A percentile compares a stretch with the other conserved stretches of the same genome.
These are phyloP conservation scores for Liodrosophila aerea DNA, from an alignment of 2,888 invertebrate genomes.

Conservation along the genomic window DNA sequence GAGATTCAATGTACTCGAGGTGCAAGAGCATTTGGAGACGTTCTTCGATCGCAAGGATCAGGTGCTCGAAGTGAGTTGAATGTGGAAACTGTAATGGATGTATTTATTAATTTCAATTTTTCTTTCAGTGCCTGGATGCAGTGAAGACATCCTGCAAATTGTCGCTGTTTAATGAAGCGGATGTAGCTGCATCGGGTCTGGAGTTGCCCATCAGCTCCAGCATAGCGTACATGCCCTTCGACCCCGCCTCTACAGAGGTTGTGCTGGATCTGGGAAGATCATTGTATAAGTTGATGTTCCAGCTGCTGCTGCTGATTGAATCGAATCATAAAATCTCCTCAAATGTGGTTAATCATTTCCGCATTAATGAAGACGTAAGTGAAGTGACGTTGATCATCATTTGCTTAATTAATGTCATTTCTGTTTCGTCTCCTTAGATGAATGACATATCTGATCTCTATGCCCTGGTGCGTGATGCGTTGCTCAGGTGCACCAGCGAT, in stretches of 20 bases:
- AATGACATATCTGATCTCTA: conserved; percentile 86
- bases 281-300: conserved; percentile 96
- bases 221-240: conserved; percentile 82
- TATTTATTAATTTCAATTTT: neutral
- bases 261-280: conserved; percentile 92
- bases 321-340: conserved; percentile 92
- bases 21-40: conserved; percentile 97
- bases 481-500: conserved; percentile 85
- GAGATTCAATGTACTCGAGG: conserved; percentile 93
- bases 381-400: neutral
- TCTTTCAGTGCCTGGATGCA: conserved; percentile 88
- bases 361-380: conserved; percentile 85
- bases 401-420: neutral
- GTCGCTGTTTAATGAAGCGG: conserved; percentile 86
- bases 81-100: too few species aligned
- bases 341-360: conserved; percentile 85
- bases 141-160: conserved; percentile 92
- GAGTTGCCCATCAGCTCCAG: conserved; percentile 80
- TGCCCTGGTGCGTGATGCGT: conserved; percentile 84
- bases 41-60: conserved; percentile 96
- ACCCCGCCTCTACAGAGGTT: conserved; percentile 87
- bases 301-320: conserved; percentile 93
- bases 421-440: conserved; percentile 80
- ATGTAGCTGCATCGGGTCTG: conserved; percentile 81
- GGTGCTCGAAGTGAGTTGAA: conserved; percentile 87